phyloP scores from a whole-genome alignment of 2,113 vertebrate species.

The Thalassarche chlororhynchos region DNA sequence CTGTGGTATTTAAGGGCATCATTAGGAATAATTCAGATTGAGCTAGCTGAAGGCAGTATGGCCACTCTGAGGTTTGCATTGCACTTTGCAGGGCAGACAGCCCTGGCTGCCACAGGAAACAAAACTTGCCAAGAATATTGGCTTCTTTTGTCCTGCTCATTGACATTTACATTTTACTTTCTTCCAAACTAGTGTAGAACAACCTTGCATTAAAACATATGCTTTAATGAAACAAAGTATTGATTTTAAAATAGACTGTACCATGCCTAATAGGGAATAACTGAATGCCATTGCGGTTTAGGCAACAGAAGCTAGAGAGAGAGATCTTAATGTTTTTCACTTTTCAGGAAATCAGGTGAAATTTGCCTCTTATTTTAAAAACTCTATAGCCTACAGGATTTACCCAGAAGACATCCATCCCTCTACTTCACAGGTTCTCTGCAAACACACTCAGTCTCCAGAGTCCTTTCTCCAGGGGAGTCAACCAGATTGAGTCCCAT shows the following conservation, averaged over 20 bases:
- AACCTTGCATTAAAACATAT: neutral
- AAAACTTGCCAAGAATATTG: neutral
- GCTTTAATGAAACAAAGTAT: neutral
- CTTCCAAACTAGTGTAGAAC: neutral
- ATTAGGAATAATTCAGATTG: neutral
- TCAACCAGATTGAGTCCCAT: neutral
- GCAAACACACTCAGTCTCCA: neutral
- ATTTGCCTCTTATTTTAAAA: neutral
- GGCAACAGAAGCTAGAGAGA: neutral
- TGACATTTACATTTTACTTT: neutral
- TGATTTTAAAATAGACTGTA: neutral
- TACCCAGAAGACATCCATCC: neutral
- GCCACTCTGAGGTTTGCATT: neutral
- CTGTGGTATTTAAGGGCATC: neutral
- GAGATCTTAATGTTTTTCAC: neutral
- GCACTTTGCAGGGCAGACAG: neutral
- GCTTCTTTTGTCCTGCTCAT: neutral
- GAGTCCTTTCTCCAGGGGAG: neutral
- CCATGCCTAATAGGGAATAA: neutral
- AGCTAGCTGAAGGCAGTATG: neutral
- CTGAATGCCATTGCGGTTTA: neutral
- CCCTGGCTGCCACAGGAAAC: neutral
- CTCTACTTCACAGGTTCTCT: neutral
- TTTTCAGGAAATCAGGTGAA: neutral
- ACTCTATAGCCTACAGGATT: neutral